phyloP scores from a whole-genome alignment of 2,113 vertebrate species.

The Hippocampus barbouri region DNA sequence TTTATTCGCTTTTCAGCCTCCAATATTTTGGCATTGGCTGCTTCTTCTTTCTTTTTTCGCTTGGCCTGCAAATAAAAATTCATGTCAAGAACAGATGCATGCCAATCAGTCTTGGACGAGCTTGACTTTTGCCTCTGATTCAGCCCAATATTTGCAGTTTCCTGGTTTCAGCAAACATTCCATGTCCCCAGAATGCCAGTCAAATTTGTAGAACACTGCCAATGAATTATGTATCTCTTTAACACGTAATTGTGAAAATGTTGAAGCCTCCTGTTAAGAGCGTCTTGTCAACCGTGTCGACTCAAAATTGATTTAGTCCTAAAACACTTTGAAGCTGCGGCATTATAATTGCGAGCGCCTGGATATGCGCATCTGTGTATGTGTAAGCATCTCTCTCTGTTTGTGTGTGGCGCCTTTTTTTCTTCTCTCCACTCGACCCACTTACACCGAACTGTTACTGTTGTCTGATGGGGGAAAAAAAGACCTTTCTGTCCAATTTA shows the following conservation, averaged over 20 bases:
- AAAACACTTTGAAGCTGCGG: slow-evolving; percentile 76
- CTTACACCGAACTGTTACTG: slow-evolving; percentile 77
- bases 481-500: slow-evolving; percentile 79
- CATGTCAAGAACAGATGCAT: slow-evolving; percentile 38
- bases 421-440: slow-evolving; percentile 54
- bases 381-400: slow-evolving; percentile 33
- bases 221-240: slow-evolving; percentile 77
- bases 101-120: slow-evolving; percentile 52
- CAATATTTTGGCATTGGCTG: slow-evolving; percentile 97
- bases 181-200: slow-evolving; percentile 53
- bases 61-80: slow-evolving; percentile 91
- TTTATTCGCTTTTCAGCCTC: slow-evolving; percentile 98
- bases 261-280: slow-evolving; percentile 74
- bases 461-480: slow-evolving; percentile 64
- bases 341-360: slow-evolving; percentile 65
- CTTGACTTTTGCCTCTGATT: slow-evolving; percentile 43
- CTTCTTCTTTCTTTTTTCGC: slow-evolving; percentile 98
- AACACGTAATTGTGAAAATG: slow-evolving; percentile 76
- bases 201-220: slow-evolving; percentile 71
- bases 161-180: slow-evolving; percentile 54
- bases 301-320: slow-evolving; percentile 76
- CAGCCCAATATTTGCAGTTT: slow-evolving; percentile 60
- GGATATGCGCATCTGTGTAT: slow-evolving; percentile 17
- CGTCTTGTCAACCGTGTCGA: slow-evolving; percentile 78
- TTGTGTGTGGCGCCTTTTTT: slow-evolving; percentile 55